Percentiles rank a stretch among this genome's conserved stretches.
phyloP scores from a whole-genome alignment of 1,140 invertebrate genomes.

The Rhopalosiphum maidis region DNA sequence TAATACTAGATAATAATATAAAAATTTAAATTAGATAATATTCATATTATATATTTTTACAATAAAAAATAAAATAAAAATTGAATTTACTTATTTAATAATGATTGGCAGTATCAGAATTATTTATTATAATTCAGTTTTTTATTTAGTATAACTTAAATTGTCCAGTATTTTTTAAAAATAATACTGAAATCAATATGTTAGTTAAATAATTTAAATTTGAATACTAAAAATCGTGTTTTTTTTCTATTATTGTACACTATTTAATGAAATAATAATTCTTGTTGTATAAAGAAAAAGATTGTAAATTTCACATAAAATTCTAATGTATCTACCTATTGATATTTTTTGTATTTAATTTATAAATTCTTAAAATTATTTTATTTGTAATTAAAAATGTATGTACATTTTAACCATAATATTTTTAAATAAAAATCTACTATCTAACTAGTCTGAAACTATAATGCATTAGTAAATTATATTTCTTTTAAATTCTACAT shows the following conservation, averaged over 20 bases:
- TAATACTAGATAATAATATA: too few relatives aligned
- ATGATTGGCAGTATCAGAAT: background rate
- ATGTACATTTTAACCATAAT: background rate
- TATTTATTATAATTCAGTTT: background rate
- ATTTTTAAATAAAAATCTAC: background rate
- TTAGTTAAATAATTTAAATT: background rate
- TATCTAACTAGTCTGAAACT: background rate
- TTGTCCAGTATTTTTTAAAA: background rate
- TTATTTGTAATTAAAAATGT: background rate
- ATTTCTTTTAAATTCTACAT: background rate
- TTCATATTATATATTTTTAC: background rate
- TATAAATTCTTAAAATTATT: background rate
- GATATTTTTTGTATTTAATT: conserved; percentile 20
- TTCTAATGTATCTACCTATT: background rate
- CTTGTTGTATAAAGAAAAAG: background rate
- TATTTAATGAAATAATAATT: background rate
- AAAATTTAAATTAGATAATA: background rate
- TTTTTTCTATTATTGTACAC: background rate
- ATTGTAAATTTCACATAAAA: background rate
- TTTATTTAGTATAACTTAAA: too few relatives aligned
- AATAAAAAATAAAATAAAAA: background rate
- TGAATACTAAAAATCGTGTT: background rate
- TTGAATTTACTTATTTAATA: background rate
- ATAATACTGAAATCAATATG: background rate
- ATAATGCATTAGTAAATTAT: background rate